Evolutionary conservation across 2,113 vertebrate genomes (phyloP).

Genomic region (Neogobius melanostomus): DNA sequence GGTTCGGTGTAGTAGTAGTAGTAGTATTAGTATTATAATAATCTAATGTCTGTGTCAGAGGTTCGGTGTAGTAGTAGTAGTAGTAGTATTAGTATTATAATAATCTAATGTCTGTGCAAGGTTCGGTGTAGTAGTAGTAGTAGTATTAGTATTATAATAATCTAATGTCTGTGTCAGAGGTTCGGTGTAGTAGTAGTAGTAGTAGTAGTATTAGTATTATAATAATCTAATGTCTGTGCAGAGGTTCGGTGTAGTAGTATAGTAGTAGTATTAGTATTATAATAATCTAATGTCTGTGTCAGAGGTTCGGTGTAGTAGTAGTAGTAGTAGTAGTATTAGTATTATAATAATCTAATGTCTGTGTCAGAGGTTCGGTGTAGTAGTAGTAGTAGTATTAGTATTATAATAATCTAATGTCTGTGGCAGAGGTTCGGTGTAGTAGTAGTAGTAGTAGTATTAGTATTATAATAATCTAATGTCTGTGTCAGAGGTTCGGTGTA

Average conservation of each 20-base stretch:
- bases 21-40: too few species aligned
- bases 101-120: neutral
- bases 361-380: slow-evolving; percentile 82
- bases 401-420: too few species aligned
- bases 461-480: neutral
- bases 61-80: too few species aligned
- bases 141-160: neutral
- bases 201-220: too few species aligned
- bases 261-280: neutral
- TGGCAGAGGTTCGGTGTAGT: neutral
- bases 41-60: too few species aligned
- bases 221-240: too few species aligned
- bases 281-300: neutral
- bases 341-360: neutral
- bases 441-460: neutral
- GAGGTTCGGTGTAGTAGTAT: too few species aligned
- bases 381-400: too few species aligned
- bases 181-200: slow-evolving; percentile 76
- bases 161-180: slow-evolving; percentile 68
- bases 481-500: neutral
- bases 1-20: slow-evolving; percentile 77
- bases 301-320: neutral
- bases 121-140: neutral
- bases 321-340: too few species aligned
- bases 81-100: neutral